Conservation (phyloP, 2,113 vertebrate genomes). For the Hypanus sabinus region DNA sequence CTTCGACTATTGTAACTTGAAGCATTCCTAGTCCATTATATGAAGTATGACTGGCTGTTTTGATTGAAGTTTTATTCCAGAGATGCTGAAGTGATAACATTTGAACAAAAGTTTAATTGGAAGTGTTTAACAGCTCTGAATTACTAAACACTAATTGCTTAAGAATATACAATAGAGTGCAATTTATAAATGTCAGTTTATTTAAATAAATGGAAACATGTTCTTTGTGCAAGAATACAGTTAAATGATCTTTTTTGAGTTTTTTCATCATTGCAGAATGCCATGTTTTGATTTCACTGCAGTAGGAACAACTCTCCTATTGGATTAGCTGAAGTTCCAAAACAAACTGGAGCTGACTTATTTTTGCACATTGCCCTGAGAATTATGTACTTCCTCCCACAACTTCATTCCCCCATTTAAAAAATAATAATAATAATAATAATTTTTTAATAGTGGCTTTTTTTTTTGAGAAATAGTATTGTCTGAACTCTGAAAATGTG, state of each 20-base stretch:
- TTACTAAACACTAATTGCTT: background rate
- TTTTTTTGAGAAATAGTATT: slow-evolving; percentile 2
- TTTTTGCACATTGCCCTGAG: background rate
- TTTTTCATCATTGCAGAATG: slow-evolving; percentile 11
- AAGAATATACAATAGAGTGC: background rate
- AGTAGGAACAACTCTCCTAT: background rate
- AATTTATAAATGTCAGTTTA: slow-evolving; percentile 26
- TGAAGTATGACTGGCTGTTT: background rate
- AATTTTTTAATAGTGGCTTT: background rate
- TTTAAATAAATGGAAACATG: background rate
- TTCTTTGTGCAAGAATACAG: slow-evolving; percentile 7
- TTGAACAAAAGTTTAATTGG: background rate
- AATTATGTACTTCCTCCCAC: background rate
- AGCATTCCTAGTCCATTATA: background rate
- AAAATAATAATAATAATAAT: background rate
- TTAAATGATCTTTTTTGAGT: slow-evolving; percentile 15
- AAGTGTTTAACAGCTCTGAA: background rate
- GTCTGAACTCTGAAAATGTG: slow-evolving; percentile 1
- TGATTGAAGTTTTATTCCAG: slow-evolving; percentile 8
- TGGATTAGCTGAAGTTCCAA: background rate
- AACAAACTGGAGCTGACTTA: background rate
- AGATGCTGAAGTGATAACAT: background rate
- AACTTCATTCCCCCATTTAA: background rate
- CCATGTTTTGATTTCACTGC: background rate
- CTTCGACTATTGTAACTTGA: slow-evolving; percentile 14